These are phyloP conservation scores for Caenorhabditis becei DNA, from an alignment of 2,888 invertebrate species.

Conservation along the genomic window DNA sequence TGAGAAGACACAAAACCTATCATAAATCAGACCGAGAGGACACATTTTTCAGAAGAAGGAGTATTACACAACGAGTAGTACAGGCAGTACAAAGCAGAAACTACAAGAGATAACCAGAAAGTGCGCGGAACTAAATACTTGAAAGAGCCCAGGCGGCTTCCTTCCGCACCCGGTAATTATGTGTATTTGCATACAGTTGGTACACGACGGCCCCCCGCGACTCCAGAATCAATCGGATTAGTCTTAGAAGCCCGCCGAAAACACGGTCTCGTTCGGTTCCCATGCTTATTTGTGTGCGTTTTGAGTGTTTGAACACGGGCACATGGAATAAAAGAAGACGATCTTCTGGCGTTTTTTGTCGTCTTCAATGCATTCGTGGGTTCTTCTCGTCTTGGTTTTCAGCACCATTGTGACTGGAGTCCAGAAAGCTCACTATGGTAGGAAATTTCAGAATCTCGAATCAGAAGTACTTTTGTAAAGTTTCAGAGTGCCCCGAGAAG, in stretches of 20 bases:
- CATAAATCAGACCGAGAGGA: conserved; percentile 21
- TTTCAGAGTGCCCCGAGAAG: conserved; percentile 42
- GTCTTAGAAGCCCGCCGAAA: conserved; percentile 20
- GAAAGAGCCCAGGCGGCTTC: conserved; percentile 27
- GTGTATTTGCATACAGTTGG: conserved; percentile 53
- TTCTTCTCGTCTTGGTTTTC: not conserved
- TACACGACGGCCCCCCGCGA: conserved; percentile 27
- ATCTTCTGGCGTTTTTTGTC: conserved; percentile 4
- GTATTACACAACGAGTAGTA: conserved; percentile 34
- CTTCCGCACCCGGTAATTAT: conserved; percentile 38
- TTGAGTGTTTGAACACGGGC: conserved; percentile 38
- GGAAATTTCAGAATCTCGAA: not conserved
- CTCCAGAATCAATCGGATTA: conserved; percentile 54
- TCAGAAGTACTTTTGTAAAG: not conserved
- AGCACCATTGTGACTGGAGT: not conserved
- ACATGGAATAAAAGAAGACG: conserved; percentile 12
- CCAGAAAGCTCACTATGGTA: conserved; percentile 28
- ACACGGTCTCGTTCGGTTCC: conserved; percentile 35
- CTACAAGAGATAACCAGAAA: conserved; percentile 53
- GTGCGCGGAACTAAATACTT: conserved; percentile 46
- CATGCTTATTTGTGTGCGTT: conserved; percentile 28
- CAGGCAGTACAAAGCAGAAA: conserved; percentile 7
- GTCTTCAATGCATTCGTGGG: conserved; percentile 1
- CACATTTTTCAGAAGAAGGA: conserved; percentile 21
- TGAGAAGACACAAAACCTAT: conserved; percentile 15